Conservation (phyloP, 2,113 vertebrate genomes). For the Mionectes macconnelli region DNA sequence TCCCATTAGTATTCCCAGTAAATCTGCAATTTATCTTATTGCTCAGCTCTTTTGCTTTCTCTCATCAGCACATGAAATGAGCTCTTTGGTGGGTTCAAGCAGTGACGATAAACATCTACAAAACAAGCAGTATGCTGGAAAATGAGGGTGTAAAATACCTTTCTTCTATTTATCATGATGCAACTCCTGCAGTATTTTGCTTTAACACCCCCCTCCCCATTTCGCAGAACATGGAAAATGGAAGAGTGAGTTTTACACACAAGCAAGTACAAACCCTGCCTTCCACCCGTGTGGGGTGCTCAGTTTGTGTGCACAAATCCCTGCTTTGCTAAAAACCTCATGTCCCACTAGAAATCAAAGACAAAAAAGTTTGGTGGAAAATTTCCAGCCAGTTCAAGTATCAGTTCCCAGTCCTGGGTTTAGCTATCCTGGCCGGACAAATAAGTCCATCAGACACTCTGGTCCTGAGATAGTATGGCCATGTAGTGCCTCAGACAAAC, state of each 20-base stretch:
- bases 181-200: neutral
- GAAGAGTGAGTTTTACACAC: neutral
- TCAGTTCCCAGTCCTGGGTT: neutral
- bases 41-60: neutral
- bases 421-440: neutral
- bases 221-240: neutral
- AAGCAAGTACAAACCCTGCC: rapidly evolving
- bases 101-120: neutral
- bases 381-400: neutral
- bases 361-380: neutral
- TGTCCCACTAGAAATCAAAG: neutral
- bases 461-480: neutral
- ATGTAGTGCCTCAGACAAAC: neutral
- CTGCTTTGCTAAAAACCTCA: neutral
- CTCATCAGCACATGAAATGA: neutral
- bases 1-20: rapidly evolving
- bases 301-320: neutral
- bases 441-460: neutral
- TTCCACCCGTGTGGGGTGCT: neutral
- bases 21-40: neutral
- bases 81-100: neutral
- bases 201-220: rapidly evolving
- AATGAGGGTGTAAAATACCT: neutral
- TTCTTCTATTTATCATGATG: neutral
- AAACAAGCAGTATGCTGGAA: neutral